Percentiles rank a stretch among this genome's conserved stretches.
Conservation (phyloP, 2,113 vertebrate species). For the Tetrao urogallus region DNA sequence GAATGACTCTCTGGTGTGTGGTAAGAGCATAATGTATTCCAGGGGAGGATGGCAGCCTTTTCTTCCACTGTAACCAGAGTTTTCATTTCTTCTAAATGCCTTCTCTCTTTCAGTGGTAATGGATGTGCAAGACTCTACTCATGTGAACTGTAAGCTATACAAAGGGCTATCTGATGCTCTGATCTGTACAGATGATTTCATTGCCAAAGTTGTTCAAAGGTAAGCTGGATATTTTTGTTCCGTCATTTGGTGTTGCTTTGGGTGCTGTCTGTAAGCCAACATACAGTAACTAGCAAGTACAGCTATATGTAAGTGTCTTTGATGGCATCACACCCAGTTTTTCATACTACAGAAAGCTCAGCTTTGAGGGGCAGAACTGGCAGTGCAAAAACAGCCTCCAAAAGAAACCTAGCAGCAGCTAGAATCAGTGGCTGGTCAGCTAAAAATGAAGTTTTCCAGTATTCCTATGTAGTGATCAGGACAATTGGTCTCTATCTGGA, state of each 20-base stretch:
- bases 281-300: background rate
- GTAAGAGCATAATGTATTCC: conserved; percentile 74
- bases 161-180: conserved; percentile 96
- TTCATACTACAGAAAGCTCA: background rate
- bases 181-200: conserved; percentile 98
- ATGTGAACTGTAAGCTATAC: conserved; percentile 95
- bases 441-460: background rate
- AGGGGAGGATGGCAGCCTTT: background rate
- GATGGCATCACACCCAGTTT: background rate
- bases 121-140: conserved; percentile 95
- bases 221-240: conserved; percentile 63
- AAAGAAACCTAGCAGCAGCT: background rate
- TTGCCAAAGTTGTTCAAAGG: conserved; percentile 98
- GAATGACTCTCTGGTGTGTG: conserved; percentile 97
- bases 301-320: no score
- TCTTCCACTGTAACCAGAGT: accelerated
- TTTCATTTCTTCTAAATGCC: background rate
- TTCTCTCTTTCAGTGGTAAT: conserved; percentile 89
- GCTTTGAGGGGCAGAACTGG: background rate
- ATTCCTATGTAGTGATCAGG: background rate
- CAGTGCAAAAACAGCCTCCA: background rate
- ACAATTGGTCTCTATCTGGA: background rate
- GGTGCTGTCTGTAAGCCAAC: background rate
- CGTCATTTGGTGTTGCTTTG: background rate
- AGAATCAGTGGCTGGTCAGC: background rate